Evolutionary conservation across 2,888 invertebrate genomes (phyloP).

Genomic region (Dasysyrphus albostriatus): DNA sequence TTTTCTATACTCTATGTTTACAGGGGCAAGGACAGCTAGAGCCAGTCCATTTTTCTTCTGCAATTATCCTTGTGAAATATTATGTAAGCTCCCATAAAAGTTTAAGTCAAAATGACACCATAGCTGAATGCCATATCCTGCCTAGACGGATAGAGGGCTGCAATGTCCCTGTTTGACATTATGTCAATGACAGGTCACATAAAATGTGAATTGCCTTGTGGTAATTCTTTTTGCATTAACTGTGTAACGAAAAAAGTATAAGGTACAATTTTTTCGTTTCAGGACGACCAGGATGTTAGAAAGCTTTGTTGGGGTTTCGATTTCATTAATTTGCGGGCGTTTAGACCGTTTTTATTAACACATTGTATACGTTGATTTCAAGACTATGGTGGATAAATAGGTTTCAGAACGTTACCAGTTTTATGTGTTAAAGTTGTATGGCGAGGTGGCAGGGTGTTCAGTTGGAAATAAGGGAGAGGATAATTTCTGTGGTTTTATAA

Average conservation of each 20-base stretch:
- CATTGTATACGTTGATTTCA: conserved; percentile 61
- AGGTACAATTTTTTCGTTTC: conserved; percentile 8
- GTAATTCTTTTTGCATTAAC: conserved; percentile 55
- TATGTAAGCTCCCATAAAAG: conserved; percentile 65
- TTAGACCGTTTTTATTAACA: conserved; percentile 67
- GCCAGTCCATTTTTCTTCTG: conserved; percentile 47
- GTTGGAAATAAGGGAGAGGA: conserved; percentile 12
- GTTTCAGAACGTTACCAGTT: conserved; percentile 37
- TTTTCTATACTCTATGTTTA: not conserved
- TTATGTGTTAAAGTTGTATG: conserved; percentile 15
- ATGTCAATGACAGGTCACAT: conserved; percentile 66
- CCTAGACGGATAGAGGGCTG: conserved; percentile 36
- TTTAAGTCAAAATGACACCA: conserved; percentile 62
- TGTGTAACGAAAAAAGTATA: conserved; percentile 13
- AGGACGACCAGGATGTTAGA: conserved; percentile 23
- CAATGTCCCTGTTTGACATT: conserved; percentile 65
- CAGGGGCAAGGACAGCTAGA: conserved; percentile 18
- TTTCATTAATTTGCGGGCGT: conserved; percentile 71
- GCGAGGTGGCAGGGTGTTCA: conserved; percentile 19
- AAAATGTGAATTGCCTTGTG: conserved; percentile 53
- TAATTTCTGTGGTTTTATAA: conserved; percentile 59
- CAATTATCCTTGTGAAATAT: conserved; percentile 70
- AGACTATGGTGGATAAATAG: conserved; percentile 66
- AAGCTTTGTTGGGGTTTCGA: conserved; percentile 63
- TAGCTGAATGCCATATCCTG: conserved; percentile 41